Evolutionary conservation across 1,140 invertebrate genomes (phyloP), one percentile per base, ranked within the genome.

Genomic region (Dolichoris vasculosae): DNA sequence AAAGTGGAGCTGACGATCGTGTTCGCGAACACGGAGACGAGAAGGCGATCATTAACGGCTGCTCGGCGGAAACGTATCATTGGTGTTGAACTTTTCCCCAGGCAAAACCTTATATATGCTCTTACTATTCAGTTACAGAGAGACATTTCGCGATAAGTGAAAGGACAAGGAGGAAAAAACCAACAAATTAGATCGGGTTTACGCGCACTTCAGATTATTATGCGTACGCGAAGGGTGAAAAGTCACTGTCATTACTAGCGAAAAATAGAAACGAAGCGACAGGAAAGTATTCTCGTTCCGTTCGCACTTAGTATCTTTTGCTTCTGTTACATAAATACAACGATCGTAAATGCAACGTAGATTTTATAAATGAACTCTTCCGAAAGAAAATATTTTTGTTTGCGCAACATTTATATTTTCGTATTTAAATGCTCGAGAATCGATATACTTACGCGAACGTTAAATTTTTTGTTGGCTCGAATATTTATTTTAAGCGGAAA

Each of bases 11-110:
- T n/a, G 11, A 55, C 2, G 17, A 55, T 17, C 17, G 17, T n/a
- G 63, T 15, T 64, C 63, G 67, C 67, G 11, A 55, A 55, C 51
- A 55, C 17, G 51, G 11, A 20, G 7, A 38, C 71, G 71, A 40
- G 38, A 48, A 83, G 38, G n/a, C 59, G 55, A 78, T 84, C 82
- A 78, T 84, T 84, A 84, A 84, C 82, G 75, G 32, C 55, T 35
- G 43, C 64, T 71, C 64, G 43, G 8, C 80, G 86, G 86, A 83
- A 82, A 20, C 79, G 69, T 86, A 35, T 77, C 84, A 76, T 40
- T 82, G 85, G 32, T 63, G 80, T 32, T 67, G 38, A 69, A 69
- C 51, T 59, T 55, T 82, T 75, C 48, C 30, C 59, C n/a, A 38
- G 79, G 6, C 43, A 8, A 51, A 35, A 11, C 75, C 75, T 76